Evolutionary conservation across 2,113 vertebrate genomes (phyloP), one percentile per base, ranked within the genome.

Genomic region (Gobius niger): DNA sequence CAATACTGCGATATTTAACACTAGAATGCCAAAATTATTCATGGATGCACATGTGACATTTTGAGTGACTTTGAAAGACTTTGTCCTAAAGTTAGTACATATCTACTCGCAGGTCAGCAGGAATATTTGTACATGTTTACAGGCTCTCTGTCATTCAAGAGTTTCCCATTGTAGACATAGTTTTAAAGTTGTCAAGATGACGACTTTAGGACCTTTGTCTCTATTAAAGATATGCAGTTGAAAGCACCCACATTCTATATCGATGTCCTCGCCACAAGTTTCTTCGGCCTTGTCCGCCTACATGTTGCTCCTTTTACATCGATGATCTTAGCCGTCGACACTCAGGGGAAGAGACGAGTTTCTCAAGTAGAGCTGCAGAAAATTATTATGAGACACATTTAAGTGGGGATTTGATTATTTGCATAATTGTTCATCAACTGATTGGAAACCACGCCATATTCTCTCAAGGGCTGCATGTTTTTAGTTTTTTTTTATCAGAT

Each of bases 391-490:
- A 68, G 44, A 53, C 59, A 52, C 44, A 53, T 73, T 68, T 8
- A 10, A 76, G 68, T 62, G 40, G 24, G 70, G 78, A 56, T 73
- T 65, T 50, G 49, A 64, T 72, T 18, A 80, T 81, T 84, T 82
- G 44, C 72, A 86, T 83, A 77, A 83, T 78, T 70, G 63, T 18
- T 52, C 50, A 75, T 78, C 14, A 80, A 70, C 63, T 65, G 50
- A 75, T 82, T 79, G 53, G 75, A 79, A 69, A 60, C 61, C 73
- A 15, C 68, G 44, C 63, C 44, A 65, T 65, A 40, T 68, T 72
- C 15, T 73, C 65, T 67, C 11, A 44, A 65, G 47, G 63, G 34
- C 46, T 71, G 46, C 65, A 19, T 52, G 57, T 47, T 65, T 70
- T 63, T 34, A 42, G 53, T n/a, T 18, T 73, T 49, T 65, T 70